These are phyloP conservation scores for Carcharodon carcharias DNA, from an alignment of 2,797 vertebrate species.

Conservation along the genomic window DNA sequence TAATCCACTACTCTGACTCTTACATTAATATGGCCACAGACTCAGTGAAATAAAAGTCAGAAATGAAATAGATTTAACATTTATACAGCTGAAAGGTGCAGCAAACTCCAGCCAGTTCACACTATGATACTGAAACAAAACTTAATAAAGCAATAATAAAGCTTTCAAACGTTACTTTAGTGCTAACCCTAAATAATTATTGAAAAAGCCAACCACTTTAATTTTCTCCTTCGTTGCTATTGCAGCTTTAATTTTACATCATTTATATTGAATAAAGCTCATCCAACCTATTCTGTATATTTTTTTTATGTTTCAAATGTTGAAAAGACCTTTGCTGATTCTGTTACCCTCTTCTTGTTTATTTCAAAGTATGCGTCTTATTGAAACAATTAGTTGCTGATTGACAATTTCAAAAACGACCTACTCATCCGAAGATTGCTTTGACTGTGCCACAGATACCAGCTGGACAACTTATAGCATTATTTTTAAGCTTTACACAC, in stretches of 20 bases:
- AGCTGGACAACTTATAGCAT: not conserved
- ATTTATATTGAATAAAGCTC: not conserved
- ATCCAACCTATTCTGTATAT: not conserved
- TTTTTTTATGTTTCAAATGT: not conserved
- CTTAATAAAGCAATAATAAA: not conserved
- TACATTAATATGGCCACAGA: not conserved
- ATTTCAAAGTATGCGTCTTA: not conserved
- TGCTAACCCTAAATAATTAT: not conserved
- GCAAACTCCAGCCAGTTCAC: not conserved
- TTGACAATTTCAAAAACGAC: not conserved
- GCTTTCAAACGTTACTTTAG: not conserved
- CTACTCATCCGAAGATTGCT: not conserved
- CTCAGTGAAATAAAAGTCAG: not conserved
- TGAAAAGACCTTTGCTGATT: not conserved
- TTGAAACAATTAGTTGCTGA: not conserved
- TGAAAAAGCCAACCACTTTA: not conserved
- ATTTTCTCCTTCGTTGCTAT: not conserved
- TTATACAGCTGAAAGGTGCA: not conserved
- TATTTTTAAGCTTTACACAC: not conserved
- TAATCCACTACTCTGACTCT: not conserved
- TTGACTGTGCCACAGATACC: not conserved
- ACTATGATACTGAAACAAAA: not conserved
- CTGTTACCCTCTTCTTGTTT: not conserved
- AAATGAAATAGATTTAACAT: not conserved
- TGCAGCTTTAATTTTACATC: not conserved